Evolutionary conservation across 2,797 vertebrate species (phyloP).

Genomic region (Benthosema pterotum): DNA sequence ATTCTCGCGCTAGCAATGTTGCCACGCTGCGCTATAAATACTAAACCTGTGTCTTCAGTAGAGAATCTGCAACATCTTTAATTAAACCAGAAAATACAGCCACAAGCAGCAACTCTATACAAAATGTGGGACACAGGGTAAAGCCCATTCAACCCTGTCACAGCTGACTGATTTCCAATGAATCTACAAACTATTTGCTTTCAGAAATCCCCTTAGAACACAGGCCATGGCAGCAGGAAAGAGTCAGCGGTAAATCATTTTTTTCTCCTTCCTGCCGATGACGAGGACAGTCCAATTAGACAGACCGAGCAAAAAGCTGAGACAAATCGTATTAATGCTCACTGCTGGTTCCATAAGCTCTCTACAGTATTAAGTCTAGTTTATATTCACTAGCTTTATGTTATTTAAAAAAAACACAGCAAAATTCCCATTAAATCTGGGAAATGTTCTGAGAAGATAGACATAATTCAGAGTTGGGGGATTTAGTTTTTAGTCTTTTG

Average conservation of each 20-base stretch:
- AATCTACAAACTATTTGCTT: slow-evolving; percentile 44
- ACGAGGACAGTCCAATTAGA: slow-evolving; percentile 50
- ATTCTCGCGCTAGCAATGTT: slow-evolving; percentile 21
- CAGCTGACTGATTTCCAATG: slow-evolving; percentile 70
- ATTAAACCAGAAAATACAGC: slow-evolving; percentile 48
- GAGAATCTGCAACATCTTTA: slow-evolving; percentile 49
- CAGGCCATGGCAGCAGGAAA: slow-evolving; percentile 9
- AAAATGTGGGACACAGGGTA: slow-evolving; percentile 45
- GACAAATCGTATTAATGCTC: slow-evolving; percentile 40
- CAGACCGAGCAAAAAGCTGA: slow-evolving; percentile 37
- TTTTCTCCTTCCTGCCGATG: slow-evolving; percentile 33
- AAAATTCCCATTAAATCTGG: slow-evolving; percentile 35
- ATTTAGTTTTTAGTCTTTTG: slow-evolving; percentile 4
- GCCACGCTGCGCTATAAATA: too few relatives aligned
- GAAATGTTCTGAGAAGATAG: slow-evolving; percentile 51
- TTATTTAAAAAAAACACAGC: slow-evolving; percentile 4
- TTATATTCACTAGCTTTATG: slow-evolving; percentile 20
- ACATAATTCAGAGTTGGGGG: slow-evolving; percentile 26
- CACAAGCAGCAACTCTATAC: slow-evolving; percentile 37
- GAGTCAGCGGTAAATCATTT: slow-evolving; percentile 27
- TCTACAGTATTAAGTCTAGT: slow-evolving; percentile 4
- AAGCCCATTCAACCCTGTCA: slow-evolving; percentile 73
- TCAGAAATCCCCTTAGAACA: slow-evolving; percentile 33
- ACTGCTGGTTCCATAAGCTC: slow-evolving; percentile 28
- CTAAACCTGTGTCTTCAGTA: slow-evolving; percentile 21